Evolutionary conservation across 2,888 invertebrate genomes (phyloP), one percentile per base, ranked within the genome.

Genomic region (Temnothorax ravouxi): DNA sequence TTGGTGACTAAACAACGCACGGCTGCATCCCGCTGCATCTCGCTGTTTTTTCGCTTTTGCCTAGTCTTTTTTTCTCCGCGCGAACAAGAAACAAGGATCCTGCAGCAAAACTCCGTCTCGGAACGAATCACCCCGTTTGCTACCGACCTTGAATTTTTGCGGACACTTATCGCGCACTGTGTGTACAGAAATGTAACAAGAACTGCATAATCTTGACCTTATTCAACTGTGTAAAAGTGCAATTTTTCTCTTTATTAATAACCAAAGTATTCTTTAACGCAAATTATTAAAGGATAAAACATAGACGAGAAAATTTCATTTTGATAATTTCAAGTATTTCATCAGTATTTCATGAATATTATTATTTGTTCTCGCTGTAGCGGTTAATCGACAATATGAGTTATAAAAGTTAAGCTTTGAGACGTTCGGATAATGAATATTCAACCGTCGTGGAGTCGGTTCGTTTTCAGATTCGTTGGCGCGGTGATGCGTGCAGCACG

Each of bases 401-500:
- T 8, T 38, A 76, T 84, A 83, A 87, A 88, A 86, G 84, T 89
- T 83, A 71, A 83, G 72, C 72, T 83, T 84, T 47, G 86, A 69
- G 52, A 83, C 79, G 34, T 83, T 88, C n/a, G 66, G 61, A 84
- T 74, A 56, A 62, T 47, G 74, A 76, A 54, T 11, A 67, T 72
- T 83, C 52, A 61, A 29, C 9, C 80, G 29, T 87, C 34, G 34
- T 34, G 5, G 34, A 4, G 6, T 34, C 83, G 86, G 89, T 89
- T 85, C 82, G 90, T 83, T 84, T 89, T 87, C 82, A 88, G 90
- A 88, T 88, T 86, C 84, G 84, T 88, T 25, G 52, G 34, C 34
- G 80, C 18, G 62, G 64, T 71, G 81, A 80, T 82, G 84, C 83
- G 80, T 34, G 75, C 52, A 71, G 62, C 38, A 84, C 76, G 71